Base-by-base conservation (phyloP, 2,888 invertebrate species). In the Serripes groenlandicus region DNA sequence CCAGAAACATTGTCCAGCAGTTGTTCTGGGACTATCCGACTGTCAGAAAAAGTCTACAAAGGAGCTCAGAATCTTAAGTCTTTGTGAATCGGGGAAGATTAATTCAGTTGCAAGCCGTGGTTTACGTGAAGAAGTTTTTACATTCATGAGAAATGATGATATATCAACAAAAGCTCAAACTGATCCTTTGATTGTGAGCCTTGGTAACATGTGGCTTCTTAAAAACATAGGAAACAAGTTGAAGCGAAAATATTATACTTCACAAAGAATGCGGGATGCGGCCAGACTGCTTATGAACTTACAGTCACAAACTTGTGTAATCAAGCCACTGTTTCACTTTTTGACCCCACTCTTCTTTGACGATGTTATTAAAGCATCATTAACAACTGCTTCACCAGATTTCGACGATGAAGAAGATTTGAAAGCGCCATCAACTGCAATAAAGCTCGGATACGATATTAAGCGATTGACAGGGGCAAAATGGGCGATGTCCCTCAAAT, bases 261-360 rank as follows among this genome's bases (percentile, higher is more conserved):
- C 64, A 30, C 64, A 64, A n/a, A 5, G 34, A 34, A 64, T 64
- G 64, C 32, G 64, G 30, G 64, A 64, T 64, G 64, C 64, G n/a
- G n/a, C n/a, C n/a, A n/a, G n/a, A n/a, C n/a, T n/a, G n/a, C n/a
- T n/a, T n/a, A n/a, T n/a, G n/a, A n/a, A n/a, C n/a, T n/a, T n/a
- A n/a, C n/a, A n/a, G n/a, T n/a, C n/a, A n/a, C n/a, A n/a, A n/a
- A n/a, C n/a, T n/a, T n/a, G n/a, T n/a, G n/a, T n/a, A n/a, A n/a
- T n/a, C n/a, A n/a, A n/a, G n/a, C n/a, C n/a, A n/a, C n/a, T n/a
- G n/a, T n/a, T n/a, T n/a, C n/a, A n/a, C n/a, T n/a, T n/a, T n/a
- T n/a, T n/a, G n/a, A n/a, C n/a, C n/a, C n/a, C n/a, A n/a, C n/a
- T n/a, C n/a, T n/a, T n/a, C n/a, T n/a, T n/a, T n/a, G n/a, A n/a